These are phyloP conservation scores for Cirrhinus molitorella DNA, from an alignment of 2,797 vertebrate genomes.

Conservation along the genomic window DNA sequence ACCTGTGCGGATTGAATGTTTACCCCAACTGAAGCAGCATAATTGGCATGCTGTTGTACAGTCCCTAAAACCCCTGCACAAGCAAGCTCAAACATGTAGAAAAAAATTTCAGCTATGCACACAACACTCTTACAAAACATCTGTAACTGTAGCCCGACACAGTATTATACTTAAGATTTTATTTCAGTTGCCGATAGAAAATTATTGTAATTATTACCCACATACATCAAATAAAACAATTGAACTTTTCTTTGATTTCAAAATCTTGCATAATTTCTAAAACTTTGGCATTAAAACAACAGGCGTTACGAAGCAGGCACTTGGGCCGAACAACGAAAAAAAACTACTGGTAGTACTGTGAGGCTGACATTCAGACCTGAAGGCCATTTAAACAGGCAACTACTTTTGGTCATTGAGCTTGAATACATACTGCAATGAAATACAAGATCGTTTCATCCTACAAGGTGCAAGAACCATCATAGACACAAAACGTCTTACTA, in stretches of 20 bases:
- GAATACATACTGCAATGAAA: constrained; percentile 12
- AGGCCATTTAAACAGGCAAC: constrained; percentile 25
- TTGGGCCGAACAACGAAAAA: constrained; percentile 27
- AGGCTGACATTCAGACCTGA: constrained; percentile 21
- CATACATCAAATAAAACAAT: constrained; percentile 47
- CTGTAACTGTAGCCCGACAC: neutral
- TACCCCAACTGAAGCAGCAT: neutral
- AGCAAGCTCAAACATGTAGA: constrained; percentile 9
- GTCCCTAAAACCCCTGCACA: neutral
- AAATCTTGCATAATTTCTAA: constrained; percentile 49
- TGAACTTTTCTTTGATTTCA: constrained; percentile 42
- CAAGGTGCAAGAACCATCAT: neutral
- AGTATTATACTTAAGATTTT: constrained; percentile 47
- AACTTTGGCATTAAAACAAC: constrained; percentile 49
- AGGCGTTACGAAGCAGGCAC: constrained; percentile 54
- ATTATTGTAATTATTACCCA: constrained; percentile 49
- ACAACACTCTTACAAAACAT: neutral
- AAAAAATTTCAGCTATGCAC: neutral
- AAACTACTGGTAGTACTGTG: neutral
- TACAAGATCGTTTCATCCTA: constrained; percentile 10
- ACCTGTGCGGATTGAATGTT: neutral
- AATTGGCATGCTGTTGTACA: neutral
- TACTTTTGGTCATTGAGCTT: constrained; percentile 17
- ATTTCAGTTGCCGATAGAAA: constrained; percentile 60
- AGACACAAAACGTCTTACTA: neutral